These are phyloP conservation scores for Taphrorychus bicolor DNA, from an alignment of 2,888 invertebrate genomes.

Conservation along the genomic window DNA sequence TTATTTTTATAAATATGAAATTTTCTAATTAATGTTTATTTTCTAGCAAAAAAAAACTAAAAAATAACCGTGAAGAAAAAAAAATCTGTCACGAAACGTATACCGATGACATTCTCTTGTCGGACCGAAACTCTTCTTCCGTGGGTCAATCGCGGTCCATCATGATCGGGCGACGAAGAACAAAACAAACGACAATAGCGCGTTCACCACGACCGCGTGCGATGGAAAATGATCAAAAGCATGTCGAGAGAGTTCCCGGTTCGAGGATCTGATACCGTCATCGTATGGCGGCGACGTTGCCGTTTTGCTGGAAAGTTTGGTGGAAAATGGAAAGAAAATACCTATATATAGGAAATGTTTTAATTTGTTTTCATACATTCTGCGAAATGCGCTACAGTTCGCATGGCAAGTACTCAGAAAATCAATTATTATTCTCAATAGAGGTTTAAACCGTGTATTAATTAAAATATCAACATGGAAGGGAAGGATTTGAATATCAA, in stretches of 20 bases:
- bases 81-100: background rate
- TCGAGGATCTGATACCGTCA: conserved; percentile 29
- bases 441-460: no score
- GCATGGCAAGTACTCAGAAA: no score
- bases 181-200: conserved; percentile 22
- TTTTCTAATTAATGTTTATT: no score
- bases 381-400: no score
- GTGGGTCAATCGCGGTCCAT: conserved; percentile 6
- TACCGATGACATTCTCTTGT: background rate
- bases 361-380: no score
- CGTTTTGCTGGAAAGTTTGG: conserved; percentile 1
- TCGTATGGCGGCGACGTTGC: conserved; percentile 31
- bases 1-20: no score
- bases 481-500: no score
- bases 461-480: no score
- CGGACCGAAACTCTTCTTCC: background rate
- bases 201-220: conserved; percentile 35
- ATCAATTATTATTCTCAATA: no score
- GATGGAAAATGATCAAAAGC: conserved; percentile 39
- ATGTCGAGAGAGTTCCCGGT: conserved; percentile 32
- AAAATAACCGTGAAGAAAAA: background rate
- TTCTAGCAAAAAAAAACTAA: no score
- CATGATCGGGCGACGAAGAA: conserved; percentile 16
- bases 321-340: background rate
- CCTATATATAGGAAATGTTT: no score